Conservation (phyloP, 2,888 invertebrate genomes). For the Icerya purchasi region DNA sequence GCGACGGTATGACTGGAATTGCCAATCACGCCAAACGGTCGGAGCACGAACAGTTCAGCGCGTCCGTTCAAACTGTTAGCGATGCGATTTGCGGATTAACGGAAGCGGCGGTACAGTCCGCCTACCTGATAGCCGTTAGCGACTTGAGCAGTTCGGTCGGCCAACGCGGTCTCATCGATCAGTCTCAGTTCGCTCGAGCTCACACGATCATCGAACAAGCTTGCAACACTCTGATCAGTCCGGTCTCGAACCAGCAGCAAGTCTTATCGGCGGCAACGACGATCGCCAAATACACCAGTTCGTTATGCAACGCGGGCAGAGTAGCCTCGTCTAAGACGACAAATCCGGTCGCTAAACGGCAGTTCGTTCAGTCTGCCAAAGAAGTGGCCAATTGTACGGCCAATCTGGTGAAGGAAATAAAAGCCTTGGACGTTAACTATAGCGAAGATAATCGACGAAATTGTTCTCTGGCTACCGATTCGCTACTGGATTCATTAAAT, state of each 20-base stretch:
- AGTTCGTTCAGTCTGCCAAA: slow-evolving; percentile 93
- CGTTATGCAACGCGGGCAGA: slow-evolving; percentile 85
- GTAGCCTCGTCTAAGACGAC: slow-evolving; percentile 74
- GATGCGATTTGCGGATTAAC: slow-evolving; percentile 74
- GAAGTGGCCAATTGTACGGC: slow-evolving; percentile 94
- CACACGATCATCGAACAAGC: slow-evolving; percentile 77
- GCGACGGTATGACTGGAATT: slow-evolving; percentile 86
- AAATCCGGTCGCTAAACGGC: slow-evolving; percentile 79
- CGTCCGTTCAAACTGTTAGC: slow-evolving; percentile 62
- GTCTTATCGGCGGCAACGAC: slow-evolving; percentile 67
- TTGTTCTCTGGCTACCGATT: slow-evolving; percentile 57
- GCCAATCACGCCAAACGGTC: slow-evolving; percentile 74
- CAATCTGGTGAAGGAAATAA: slow-evolving; percentile 81
- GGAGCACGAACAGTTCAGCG: slow-evolving; percentile 64
- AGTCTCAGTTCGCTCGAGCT: slow-evolving; percentile 66
- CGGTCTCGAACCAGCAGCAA: slow-evolving; percentile 53
- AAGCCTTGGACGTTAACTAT: slow-evolving; percentile 36
- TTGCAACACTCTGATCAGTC: slow-evolving; percentile 52
- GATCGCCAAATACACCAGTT: slow-evolving; percentile 88
- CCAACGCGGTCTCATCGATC: slow-evolving; percentile 68
- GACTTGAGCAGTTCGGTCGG: slow-evolving; percentile 78
- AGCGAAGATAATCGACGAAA: slow-evolving; percentile 49
- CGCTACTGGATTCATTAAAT: slow-evolving; percentile 74
- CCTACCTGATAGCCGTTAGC: slow-evolving; percentile 82
- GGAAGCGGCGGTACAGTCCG: slow-evolving; percentile 84